A percentile compares a stretch with the other conserved stretches of the same genome.
Evolutionary conservation across 1,140 invertebrate genomes (phyloP).

Genomic region (Brachionus paranguensis): DNA sequence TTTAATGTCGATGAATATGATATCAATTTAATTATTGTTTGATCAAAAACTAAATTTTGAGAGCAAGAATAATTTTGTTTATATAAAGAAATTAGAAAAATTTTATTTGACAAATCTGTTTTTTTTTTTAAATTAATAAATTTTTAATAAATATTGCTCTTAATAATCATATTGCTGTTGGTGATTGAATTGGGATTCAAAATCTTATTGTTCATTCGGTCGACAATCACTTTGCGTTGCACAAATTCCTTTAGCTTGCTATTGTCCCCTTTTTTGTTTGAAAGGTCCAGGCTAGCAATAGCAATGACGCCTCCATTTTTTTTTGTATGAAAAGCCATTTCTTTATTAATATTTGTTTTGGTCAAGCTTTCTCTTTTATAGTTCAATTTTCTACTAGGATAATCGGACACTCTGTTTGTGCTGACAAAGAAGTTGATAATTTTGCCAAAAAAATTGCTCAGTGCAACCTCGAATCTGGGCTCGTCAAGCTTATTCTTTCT

Average conservation of each 20-base stretch:
- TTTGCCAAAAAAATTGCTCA: not conserved
- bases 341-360: conserved; percentile 8
- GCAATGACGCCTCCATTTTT: conserved; percentile 18
- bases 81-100: too few relatives aligned
- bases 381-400: not conserved
- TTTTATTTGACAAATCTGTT: too few relatives aligned
- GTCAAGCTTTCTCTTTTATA: not conserved
- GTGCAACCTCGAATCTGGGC: not conserved
- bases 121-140: not conserved
- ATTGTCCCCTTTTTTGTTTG: conserved; percentile 22
- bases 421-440: conserved; percentile 2
- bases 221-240: not conserved
- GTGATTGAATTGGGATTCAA: not conserved
- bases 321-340: conserved; percentile 17
- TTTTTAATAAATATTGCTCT: not conserved
- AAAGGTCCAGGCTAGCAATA: not conserved
- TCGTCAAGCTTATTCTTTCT: not conserved
- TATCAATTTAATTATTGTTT: too few relatives aligned
- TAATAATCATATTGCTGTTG: not conserved
- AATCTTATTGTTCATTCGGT: conserved; percentile 10
- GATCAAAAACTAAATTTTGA: too few relatives aligned
- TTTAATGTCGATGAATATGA: too few relatives aligned
- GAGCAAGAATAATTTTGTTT: too few relatives aligned
- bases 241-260: conserved; percentile 9
- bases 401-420: not conserved